phyloP scores from a whole-genome alignment of 2,113 vertebrate species.

The Heloderma charlesbogerti region DNA sequence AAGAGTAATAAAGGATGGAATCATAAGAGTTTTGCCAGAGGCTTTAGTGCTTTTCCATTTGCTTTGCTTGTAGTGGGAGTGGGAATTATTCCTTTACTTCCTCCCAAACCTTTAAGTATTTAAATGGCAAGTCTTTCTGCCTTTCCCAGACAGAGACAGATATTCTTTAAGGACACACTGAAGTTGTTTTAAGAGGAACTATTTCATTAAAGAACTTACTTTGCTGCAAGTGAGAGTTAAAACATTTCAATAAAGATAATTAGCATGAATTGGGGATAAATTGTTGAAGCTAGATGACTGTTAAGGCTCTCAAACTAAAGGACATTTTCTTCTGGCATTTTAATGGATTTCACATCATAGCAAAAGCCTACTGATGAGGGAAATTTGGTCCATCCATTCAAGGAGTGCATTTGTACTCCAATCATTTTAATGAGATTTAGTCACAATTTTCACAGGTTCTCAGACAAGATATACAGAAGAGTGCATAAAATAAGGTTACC shows the following conservation, averaged over 20 bases:
- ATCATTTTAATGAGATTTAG: background rate
- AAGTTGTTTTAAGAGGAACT: conserved; percentile 43
- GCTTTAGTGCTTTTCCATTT: background rate
- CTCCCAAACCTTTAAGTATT: background rate
- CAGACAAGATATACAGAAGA: conserved; percentile 11
- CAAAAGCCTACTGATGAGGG: background rate
- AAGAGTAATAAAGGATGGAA: background rate
- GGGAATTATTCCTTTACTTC: background rate
- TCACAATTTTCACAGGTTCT: conserved; percentile 31
- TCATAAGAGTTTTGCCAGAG: background rate
- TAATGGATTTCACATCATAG: background rate
- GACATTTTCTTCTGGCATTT: conserved; percentile 28
- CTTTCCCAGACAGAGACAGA: conserved; percentile 1
- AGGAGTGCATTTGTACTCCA: background rate
- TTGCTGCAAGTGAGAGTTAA: conserved; percentile 26
- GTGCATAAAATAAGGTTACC: background rate
- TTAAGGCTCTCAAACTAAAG: conserved; percentile 14
- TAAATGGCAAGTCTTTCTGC: background rate
- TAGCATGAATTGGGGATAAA: conserved; percentile 46
- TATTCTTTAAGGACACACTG: conserved; percentile 16
- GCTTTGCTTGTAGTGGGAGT: background rate
- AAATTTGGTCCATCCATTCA: conserved; percentile 5
- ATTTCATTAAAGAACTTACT: conserved; percentile 44
- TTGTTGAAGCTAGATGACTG: conserved; percentile 1
- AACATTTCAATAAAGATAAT: conserved; percentile 51